A percentile compares a stretch with the other conserved stretches of the same genome.
Conservation (phyloP, 2,113 vertebrate species). For the Dromaius novaehollandiae region DNA sequence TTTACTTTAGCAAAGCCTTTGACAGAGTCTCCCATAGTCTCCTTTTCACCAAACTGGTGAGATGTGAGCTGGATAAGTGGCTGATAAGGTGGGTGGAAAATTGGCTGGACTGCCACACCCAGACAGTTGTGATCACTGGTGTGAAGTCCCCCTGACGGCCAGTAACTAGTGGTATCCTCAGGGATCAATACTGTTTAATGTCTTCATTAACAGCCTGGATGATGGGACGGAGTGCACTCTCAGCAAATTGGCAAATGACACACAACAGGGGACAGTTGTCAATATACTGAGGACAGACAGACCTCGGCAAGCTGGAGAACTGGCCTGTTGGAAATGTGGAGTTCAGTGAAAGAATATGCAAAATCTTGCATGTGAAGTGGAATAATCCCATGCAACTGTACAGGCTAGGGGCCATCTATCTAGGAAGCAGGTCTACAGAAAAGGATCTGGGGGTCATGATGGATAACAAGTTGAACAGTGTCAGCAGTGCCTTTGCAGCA, state of each 20-base stretch:
- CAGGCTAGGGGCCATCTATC: background rate
- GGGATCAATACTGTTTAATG: background rate
- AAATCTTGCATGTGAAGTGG: background rate
- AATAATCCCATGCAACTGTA: background rate
- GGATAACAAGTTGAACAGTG: background rate
- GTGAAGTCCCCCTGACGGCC: background rate
- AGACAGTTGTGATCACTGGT: background rate
- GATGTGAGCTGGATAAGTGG: background rate
- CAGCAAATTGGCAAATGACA: background rate
- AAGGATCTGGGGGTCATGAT: accelerated
- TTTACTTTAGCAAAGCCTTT: background rate
- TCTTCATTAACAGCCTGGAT: background rate
- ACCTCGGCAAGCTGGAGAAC: background rate
- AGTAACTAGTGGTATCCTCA: background rate
- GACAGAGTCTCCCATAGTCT: accelerated
- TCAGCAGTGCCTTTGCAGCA: background rate
- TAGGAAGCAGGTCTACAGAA: background rate
- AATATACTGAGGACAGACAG: background rate
- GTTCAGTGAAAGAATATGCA: background rate
- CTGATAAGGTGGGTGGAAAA: background rate
- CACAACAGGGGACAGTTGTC: background rate
- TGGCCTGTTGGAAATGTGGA: background rate
- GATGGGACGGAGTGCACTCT: background rate
- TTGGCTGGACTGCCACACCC: background rate
- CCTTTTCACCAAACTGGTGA: accelerated